These are phyloP conservation scores for Masnerella sp. DNA, from an alignment of 2,888 invertebrate species.

Conservation along the genomic window DNA sequence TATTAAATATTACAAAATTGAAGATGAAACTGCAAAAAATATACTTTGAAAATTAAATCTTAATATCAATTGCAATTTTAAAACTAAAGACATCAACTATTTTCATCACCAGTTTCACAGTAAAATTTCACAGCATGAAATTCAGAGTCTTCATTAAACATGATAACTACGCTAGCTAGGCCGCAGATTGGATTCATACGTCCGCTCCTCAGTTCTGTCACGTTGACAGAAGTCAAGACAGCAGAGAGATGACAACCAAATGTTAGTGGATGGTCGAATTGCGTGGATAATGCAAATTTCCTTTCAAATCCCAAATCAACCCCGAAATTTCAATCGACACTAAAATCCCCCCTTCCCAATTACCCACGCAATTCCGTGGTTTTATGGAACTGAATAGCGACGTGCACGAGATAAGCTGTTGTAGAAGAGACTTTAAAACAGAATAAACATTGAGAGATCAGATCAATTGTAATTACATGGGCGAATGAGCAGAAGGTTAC, in stretches of 20 bases:
- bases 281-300: slow-evolving; percentile 25
- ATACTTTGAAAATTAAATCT: too few species aligned
- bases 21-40: too few species aligned
- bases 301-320: too few species aligned
- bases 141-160: too few species aligned
- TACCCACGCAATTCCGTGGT: slow-evolving; percentile 35
- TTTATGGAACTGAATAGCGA: slow-evolving; percentile 48
- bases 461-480: slow-evolving; percentile 45
- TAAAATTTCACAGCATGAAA: too few species aligned
- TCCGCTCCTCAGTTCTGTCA: slow-evolving; percentile 33
- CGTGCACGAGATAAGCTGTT: slow-evolving; percentile 67
- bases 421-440: slow-evolving; percentile 49
- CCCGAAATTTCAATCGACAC: too few species aligned
- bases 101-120: too few species aligned
- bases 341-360: neutral
- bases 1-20: too few species aligned
- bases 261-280: slow-evolving; percentile 39
- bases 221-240: slow-evolving; percentile 16
- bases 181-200: slow-evolving; percentile 54
- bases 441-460: slow-evolving; percentile 23
- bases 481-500: slow-evolving; percentile 59
- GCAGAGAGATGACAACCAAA: slow-evolving; percentile 18
- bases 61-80: too few species aligned
- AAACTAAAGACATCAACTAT: too few species aligned
- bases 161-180: slow-evolving; percentile 36